Evolutionary conservation across 2,888 invertebrate species (phyloP).

Genomic region (Archaeoteleia sp.): DNA sequence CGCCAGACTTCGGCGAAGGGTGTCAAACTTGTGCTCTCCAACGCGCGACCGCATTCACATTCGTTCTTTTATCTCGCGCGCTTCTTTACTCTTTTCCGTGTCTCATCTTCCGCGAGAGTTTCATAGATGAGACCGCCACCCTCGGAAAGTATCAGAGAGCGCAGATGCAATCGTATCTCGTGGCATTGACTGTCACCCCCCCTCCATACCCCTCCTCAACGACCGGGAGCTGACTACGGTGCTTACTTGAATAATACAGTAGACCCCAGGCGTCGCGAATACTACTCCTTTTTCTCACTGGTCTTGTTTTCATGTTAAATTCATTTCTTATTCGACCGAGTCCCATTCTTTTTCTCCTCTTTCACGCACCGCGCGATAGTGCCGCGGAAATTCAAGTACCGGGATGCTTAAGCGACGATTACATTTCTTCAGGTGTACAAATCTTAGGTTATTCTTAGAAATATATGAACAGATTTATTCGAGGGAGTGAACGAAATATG

Average conservation of each 20-base stretch:
- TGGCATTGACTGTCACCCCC: conserved; percentile 40
- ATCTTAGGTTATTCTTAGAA: no score
- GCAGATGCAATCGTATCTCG: conserved; percentile 48
- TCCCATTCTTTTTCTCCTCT: conserved; percentile 11
- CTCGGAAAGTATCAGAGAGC: conserved; percentile 35
- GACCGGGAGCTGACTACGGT: conserved; percentile 9
- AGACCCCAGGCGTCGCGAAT: conserved; percentile 33
- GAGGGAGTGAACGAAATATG: no score
- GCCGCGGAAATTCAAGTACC: conserved; percentile 6
- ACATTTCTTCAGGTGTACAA: no score
- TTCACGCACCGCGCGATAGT: conserved; percentile 7
- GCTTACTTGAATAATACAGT: conserved; percentile 42
- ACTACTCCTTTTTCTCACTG: conserved; percentile 22
- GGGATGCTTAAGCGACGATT: neutral
- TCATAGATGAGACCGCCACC: conserved; percentile 36
- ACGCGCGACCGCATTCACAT: no score
- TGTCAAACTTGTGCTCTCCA: conserved; percentile 3
- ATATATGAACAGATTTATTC: no score
- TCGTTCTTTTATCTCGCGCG: conserved; percentile 22
- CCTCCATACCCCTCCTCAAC: conserved; percentile 6
- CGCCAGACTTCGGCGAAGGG: neutral
- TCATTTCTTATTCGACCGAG: conserved; percentile 38
- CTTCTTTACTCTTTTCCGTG: conserved; percentile 19
- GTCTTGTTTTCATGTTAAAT: conserved; percentile 36
- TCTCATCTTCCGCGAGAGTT: conserved; percentile 32